Conservation (phyloP, 2,797 vertebrate genomes). For the Hippoglossus hippoglossus region DNA sequence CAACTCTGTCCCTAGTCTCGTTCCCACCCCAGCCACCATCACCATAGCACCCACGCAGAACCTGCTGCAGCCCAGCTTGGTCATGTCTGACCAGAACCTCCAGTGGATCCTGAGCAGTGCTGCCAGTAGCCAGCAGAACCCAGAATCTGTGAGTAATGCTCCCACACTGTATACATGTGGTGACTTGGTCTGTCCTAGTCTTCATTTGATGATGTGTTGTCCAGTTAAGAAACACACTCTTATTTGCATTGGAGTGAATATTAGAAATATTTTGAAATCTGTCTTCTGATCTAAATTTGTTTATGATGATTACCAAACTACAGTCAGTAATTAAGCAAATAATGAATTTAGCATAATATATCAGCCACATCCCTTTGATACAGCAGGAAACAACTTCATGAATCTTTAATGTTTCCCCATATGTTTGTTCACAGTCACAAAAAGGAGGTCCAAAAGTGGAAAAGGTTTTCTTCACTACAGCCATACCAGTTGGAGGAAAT, state of each 20-base stretch:
- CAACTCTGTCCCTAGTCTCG: conserved; percentile 52
- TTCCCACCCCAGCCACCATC: conserved; percentile 80
- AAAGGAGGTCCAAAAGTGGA: conserved; percentile 94
- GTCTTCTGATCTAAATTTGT: not conserved
- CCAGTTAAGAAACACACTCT: not conserved
- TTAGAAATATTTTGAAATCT: not conserved
- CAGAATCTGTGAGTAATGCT: conserved; percentile 89
- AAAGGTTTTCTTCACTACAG: conserved; percentile 98
- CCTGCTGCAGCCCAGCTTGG: conserved; percentile 92
- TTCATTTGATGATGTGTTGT: too few species aligned
- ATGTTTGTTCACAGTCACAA: conserved; percentile 74
- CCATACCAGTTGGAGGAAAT: conserved; percentile 94
- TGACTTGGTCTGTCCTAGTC: not conserved
- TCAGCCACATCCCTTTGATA: too few species aligned
- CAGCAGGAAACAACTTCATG: not conserved
- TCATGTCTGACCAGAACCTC: conserved; percentile 97
- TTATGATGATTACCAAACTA: conserved; percentile 5
- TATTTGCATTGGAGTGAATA: not conserved
- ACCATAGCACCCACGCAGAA: conserved; percentile 90
- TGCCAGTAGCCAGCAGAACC: conserved; percentile 88
- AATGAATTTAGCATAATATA: too few species aligned
- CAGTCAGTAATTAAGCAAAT: too few species aligned
- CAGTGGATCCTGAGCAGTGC: conserved; percentile 98
- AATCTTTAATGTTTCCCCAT: not conserved
- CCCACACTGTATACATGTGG: not conserved